Conservation (phyloP, 2,113 vertebrate species). For the Leucoraja erinaceus region DNA sequence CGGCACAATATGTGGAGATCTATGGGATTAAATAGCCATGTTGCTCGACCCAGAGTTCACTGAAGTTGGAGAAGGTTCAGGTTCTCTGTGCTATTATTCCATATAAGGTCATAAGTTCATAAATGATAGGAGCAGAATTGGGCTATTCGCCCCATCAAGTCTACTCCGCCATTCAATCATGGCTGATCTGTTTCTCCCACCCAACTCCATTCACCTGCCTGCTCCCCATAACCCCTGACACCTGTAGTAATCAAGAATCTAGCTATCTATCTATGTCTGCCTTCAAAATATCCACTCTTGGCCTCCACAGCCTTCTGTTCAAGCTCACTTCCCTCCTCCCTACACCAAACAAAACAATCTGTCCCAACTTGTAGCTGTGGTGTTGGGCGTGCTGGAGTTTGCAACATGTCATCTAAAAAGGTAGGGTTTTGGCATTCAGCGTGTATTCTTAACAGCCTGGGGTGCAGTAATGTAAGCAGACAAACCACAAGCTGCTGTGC, state of each 20-base stretch:
- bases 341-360: neutral
- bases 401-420: neutral
- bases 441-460: neutral
- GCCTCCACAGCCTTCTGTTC: no score
- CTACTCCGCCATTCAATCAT: no score
- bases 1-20: neutral
- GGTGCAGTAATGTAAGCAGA: neutral
- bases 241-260: no score
- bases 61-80: neutral
- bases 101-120: no score
- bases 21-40: no score
- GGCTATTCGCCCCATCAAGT: no score
- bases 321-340: neutral
- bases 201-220: no score
- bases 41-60: neutral
- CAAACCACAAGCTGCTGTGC: slow-evolving; percentile 27
- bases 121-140: no score
- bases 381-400: neutral
- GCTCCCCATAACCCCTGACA: no score
- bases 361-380: slow-evolving; percentile 30
- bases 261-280: no score
- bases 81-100: neutral
- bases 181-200: no score
- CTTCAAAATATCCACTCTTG: no score
- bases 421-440: slow-evolving; percentile 1